Evolutionary conservation across 1,140 invertebrate genomes (phyloP).

Genomic region (Papilio polyxenes): DNA sequence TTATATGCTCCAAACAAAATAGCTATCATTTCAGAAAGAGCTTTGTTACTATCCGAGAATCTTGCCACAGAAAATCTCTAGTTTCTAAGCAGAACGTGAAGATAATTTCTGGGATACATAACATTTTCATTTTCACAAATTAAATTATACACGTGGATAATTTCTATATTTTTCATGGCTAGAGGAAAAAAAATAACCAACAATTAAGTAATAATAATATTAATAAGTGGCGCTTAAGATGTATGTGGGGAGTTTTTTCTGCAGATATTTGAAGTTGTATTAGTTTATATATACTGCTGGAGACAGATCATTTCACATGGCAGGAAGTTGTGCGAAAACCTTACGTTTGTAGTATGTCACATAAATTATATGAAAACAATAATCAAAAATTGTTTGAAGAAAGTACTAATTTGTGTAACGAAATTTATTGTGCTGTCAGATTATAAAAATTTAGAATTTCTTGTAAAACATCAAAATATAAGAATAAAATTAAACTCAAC

Average conservation of each 20-base stretch:
- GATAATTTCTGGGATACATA: not conserved
- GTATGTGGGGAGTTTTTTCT: not conserved
- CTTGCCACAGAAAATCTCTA: not conserved
- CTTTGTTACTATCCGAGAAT: not conserved
- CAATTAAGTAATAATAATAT: not conserved
- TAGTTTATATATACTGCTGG: not conserved
- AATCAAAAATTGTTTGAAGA: not conserved
- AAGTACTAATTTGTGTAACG: too few relatives aligned
- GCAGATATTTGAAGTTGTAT: not conserved
- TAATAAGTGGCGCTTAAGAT: not conserved
- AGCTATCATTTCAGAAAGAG: not conserved
- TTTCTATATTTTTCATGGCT: too few relatives aligned
- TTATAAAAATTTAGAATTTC: too few relatives aligned
- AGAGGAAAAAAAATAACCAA: too few relatives aligned
- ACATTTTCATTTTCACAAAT: not conserved
- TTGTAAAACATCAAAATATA: too few relatives aligned
- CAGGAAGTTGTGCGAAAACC: not conserved
- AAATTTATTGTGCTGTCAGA: too few relatives aligned
- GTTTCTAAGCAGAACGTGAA: not conserved
- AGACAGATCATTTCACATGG: not conserved
- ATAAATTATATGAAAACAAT: not conserved
- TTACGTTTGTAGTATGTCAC: not conserved
- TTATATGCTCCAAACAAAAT: not conserved
- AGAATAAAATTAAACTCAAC: too few relatives aligned
- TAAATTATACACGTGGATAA: too few relatives aligned